Evolutionary conservation across 1,140 invertebrate species (phyloP), one percentile per base, ranked within the genome.

Genomic region (Cydia strobilella): DNA sequence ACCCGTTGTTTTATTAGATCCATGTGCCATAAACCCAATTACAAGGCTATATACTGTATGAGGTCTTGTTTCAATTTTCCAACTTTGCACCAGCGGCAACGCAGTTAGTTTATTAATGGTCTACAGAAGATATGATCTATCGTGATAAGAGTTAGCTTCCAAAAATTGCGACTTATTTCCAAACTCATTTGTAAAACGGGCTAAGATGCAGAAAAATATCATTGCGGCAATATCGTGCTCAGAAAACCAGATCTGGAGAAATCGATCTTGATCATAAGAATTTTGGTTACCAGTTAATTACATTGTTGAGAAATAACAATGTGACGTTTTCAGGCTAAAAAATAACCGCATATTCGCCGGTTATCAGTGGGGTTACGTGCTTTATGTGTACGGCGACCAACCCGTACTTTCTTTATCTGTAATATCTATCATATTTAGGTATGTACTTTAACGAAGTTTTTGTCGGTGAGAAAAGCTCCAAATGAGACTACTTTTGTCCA

Each of bases 1-100:
- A 31, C 27, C 25, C 25, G 12, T 27, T 15, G 63, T 66, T 66
- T 66, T 51, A 51, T 51, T 51, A 51, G 48, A 51, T 51, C n/a
- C 18, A 20, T 69, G 18, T 31, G 35, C 31, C 63, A 66, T 69
- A 39, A 69, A 39, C 65, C 27, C 31, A 20, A 69, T 69, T 39
- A 69, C 65, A 31, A 31, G 27, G 63, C 15, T 35, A n/a, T n/a
- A n/a, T n/a, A n/a, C 20, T 66, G 25, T 66, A 35, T 31, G 63
- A 31, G 27, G 12, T 31, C 27, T n/a, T 18, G 20, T 59, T 69
- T n/a, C 9, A 10, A 39, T 69, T 39, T 69, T 66, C 48, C n/a
- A 35, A 27, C 63, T 66, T 65, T 65, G 62, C 15, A 65, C n/a
- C 65, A 59, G 9, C 18, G 54, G 7, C 54, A 10, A 59, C 20